phyloP scores from a whole-genome alignment of 2,888 invertebrate species.

The Hyposoter didymator region DNA sequence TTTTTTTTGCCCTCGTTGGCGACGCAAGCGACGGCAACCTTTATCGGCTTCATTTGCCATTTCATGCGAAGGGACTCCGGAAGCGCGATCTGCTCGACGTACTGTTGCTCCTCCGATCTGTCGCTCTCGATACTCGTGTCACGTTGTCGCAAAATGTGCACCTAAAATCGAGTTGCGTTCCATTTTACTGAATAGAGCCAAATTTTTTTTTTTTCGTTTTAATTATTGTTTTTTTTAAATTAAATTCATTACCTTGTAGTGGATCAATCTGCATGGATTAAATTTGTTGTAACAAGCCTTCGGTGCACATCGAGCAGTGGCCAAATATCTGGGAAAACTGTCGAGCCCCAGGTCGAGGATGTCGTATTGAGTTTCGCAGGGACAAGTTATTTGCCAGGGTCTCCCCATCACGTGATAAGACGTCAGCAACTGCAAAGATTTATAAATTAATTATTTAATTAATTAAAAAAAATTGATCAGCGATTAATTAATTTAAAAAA shows the following conservation, averaged over 20 bases:
- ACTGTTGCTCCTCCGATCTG: conserved; percentile 61
- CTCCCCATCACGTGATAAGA: conserved; percentile 55
- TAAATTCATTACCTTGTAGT: conserved; percentile 72
- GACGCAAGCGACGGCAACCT: conserved; percentile 75
- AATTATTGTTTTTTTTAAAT: neutral
- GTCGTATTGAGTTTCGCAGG: conserved; percentile 74
- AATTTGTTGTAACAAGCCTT: conserved; percentile 72
- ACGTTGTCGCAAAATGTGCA: conserved; percentile 74
- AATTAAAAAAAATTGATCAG: neutral
- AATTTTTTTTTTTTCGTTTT: neutral
- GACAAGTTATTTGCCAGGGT: conserved; percentile 71
- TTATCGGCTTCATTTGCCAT: conserved; percentile 76
- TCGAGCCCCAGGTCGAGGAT: conserved; percentile 75
- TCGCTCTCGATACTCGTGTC: conserved; percentile 60
- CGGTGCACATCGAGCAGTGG: conserved; percentile 71
- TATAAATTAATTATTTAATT: neutral
- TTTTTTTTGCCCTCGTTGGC: conserved; percentile 64
- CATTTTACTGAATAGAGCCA: neutral
- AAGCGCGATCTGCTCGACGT: conserved; percentile 69
- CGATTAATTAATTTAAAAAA: too few relatives aligned
- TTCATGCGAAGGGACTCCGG: conserved; percentile 74
- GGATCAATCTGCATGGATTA: conserved; percentile 72
- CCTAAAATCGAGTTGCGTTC: conserved; percentile 62
- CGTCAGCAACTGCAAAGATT: conserved; percentile 38
- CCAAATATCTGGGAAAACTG: conserved; percentile 76